Evolutionary conservation across 2,113 vertebrate genomes (phyloP).

Genomic region (Sialia sialis): DNA sequence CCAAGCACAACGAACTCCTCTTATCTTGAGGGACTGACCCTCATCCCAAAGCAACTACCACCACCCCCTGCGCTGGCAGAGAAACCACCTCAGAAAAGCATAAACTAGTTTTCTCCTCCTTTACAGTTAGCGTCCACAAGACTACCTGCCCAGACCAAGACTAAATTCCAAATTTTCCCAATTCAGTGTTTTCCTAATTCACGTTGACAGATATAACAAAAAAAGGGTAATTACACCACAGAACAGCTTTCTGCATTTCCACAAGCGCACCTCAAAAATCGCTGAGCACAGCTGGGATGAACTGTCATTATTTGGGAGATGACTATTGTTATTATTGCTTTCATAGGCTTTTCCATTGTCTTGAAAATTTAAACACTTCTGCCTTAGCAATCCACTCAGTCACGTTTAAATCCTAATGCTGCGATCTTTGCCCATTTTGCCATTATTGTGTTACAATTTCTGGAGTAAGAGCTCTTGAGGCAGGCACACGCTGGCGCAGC

Average conservation of each 20-base stretch:
- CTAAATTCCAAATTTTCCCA: not conserved
- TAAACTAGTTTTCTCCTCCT: not conserved
- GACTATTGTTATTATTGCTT: not conserved
- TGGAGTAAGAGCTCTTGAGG: not conserved
- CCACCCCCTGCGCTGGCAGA: fast-evolving
- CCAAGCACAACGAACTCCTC: not conserved
- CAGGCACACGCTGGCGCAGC: not conserved
- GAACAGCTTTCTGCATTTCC: not conserved
- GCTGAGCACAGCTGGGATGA: not conserved
- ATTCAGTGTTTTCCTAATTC: not conserved
- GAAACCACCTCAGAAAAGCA: not conserved
- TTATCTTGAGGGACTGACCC: not conserved
- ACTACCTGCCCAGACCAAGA: not conserved
- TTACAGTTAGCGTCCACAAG: not conserved
- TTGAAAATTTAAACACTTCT: not conserved
- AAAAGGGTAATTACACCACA: not conserved
- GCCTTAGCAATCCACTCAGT: not conserved
- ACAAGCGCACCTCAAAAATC: not conserved
- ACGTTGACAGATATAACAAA: not conserved
- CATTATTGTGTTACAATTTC: not conserved
- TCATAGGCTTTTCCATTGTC: not conserved
- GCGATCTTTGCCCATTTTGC: not conserved
- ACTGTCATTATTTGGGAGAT: not conserved
- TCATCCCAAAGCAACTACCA: not conserved
- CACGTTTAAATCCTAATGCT: fast-evolving